Percentiles rank a stretch among this genome's conserved stretches.
phyloP scores from a whole-genome alignment of 2,113 vertebrate species.

The Bubo bubo region DNA sequence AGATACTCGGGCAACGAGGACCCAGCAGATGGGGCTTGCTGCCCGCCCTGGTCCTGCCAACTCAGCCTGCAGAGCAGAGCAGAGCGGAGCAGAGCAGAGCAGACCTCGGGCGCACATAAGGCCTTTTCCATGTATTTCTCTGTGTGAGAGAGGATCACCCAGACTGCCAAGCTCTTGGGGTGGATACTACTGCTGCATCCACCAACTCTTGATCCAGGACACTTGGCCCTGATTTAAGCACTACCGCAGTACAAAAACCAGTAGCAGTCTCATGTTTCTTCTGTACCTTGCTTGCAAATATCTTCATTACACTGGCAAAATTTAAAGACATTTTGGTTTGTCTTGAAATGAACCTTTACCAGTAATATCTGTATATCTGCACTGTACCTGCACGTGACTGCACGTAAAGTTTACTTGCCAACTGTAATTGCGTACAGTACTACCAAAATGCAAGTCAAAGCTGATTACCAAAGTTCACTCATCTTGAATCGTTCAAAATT shows the following conservation, averaged over 20 bases:
- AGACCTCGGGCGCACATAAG: rapidly evolving
- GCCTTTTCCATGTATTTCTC: not conserved
- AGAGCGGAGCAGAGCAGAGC: not conserved
- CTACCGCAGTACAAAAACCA: not conserved
- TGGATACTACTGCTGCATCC: not conserved
- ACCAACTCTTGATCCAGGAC: not conserved
- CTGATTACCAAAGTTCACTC: not conserved
- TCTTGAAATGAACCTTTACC: not conserved
- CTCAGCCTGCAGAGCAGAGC: not conserved
- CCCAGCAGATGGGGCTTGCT: not conserved
- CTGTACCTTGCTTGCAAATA: not conserved
- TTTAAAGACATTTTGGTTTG: not conserved
- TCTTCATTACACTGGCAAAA: not conserved
- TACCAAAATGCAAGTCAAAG: not conserved
- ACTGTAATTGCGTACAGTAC: not conserved
- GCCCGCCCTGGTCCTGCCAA: not conserved
- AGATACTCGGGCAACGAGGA: not conserved
- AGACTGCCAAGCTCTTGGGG: not conserved
- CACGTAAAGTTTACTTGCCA: not conserved
- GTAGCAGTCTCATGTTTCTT: not conserved
- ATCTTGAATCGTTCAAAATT: not conserved
- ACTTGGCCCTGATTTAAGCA: not conserved
- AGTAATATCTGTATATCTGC: not conserved
- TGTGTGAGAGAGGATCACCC: rapidly evolving
- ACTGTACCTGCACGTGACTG: not conserved